Percentiles rank a stretch among this genome's conserved stretches.
These are phyloP conservation scores for Sphyrna mokarran DNA, from an alignment of 2,113 vertebrate species.

Conservation along the genomic window DNA sequence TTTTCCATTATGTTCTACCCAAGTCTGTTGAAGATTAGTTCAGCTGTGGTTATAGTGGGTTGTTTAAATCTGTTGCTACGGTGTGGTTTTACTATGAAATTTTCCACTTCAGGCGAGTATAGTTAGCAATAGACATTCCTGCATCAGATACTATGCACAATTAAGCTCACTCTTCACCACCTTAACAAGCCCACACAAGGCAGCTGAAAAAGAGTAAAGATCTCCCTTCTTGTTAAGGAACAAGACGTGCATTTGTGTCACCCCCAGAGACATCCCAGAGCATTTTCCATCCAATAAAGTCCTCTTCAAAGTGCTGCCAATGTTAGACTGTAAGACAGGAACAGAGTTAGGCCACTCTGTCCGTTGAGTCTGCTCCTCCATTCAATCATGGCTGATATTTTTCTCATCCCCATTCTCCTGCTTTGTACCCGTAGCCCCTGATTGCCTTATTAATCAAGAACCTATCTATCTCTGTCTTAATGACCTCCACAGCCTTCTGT, in stretches of 20 bases:
- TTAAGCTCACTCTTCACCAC: neutral
- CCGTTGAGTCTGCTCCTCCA: no score
- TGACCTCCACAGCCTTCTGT: no score
- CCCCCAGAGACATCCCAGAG: no score
- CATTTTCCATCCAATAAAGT: neutral
- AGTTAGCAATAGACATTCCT: neutral
- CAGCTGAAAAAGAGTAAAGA: neutral
- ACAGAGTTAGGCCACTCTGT: no score
- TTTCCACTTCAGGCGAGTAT: neutral
- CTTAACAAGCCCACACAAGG: neutral
- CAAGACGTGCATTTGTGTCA: neutral
- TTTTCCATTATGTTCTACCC: neutral
- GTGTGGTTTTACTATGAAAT: neutral
- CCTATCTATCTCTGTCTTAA: no score
- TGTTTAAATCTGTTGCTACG: neutral
- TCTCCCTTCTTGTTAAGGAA: neutral
- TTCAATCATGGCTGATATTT: no score
- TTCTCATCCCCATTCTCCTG: no score
- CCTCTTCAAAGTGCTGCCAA: no score
- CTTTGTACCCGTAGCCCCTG: no score
- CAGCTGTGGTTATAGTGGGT: neutral
- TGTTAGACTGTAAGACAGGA: neutral
- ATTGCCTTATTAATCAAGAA: no score
- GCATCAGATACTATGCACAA: neutral
- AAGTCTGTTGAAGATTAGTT: neutral